Evolutionary conservation across 2,888 invertebrate species (phyloP), one percentile per base, ranked within the genome.

Genomic region (Drosophila gaucha): DNA sequence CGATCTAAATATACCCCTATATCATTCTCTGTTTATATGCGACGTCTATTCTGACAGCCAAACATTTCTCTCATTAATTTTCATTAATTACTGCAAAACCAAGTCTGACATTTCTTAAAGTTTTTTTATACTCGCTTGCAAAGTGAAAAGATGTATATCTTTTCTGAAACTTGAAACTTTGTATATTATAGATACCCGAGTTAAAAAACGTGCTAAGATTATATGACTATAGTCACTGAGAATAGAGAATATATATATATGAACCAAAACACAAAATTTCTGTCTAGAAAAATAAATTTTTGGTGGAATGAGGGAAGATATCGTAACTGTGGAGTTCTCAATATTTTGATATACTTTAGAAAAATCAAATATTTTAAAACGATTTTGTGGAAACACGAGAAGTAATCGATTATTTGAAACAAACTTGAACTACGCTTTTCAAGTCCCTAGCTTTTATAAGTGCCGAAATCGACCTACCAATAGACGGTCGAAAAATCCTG

Each of bases 91-190:
- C 22, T 24, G 16, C 16, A 14, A 22, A 18, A n/a, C n/a, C 18
- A 33, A 33, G 41, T 43, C 47, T 26, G 35, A 52, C 30, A 63
- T 68, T 57, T 58, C 46, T 36, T 51, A 31, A 4, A 30, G 28
- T 26, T 31, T 24, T 31, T 24, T 10, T 14, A 1, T 9, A 0
- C 24, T 1, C 16, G 3, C 12, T 44, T 44, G 28, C 6, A 26
- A 24, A 41, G 14, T 1, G 41, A 41, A 24, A 16, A 24, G 41
- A 16, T 10, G 41, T 26, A 16, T 26, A 16, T 6, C 1, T 14
- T 26, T 26, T 14, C 41, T 26, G 41, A 41, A 41, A 41, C 24
- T 16, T 6, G 3, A 41, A 4, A 41, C 41, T 16, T 6, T 41
- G 10, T 41, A 14, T 39, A 8, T 41, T 3, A 10, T 9, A 1